These are phyloP conservation scores for Umimayanthus kanabou DNA, from an alignment of 92 coral and sea anemone species.

Conservation along the genomic window DNA sequence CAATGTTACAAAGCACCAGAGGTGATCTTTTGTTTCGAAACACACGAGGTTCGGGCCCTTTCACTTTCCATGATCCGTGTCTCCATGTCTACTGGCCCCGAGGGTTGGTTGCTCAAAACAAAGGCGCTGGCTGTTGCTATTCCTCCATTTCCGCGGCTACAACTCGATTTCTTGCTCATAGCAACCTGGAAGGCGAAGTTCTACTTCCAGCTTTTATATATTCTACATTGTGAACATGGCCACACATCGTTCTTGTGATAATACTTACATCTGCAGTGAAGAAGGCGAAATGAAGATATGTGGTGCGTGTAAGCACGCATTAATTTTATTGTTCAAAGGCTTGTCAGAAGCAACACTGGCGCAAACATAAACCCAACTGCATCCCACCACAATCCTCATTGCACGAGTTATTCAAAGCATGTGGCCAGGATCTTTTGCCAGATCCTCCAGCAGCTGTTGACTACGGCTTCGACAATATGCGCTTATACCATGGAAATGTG, in stretches of 20 bases:
- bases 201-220: no score
- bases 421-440: conserved; percentile 1
- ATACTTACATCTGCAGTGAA: neutral
- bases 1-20: no score
- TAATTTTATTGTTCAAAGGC: conserved; percentile 54
- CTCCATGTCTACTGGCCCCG: no score
- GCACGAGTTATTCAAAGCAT: conserved; percentile 33
- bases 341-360: conserved; percentile 53
- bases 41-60: no score
- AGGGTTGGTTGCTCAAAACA: no score
- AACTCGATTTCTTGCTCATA: no score
- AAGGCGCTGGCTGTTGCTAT: no score
- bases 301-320: conserved; percentile 36
- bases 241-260: neutral
- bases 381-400: conserved; percentile 39
- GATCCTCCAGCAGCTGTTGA: conserved; percentile 22
- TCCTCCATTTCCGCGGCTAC: no score
- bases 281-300: conserved; percentile 31
- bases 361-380: conserved; percentile 51
- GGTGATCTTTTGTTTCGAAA: no score
- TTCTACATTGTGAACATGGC: neutral
- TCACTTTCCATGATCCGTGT: no score
- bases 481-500: conserved; percentile 15
- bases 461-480: conserved; percentile 42
- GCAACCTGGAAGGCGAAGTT: no score